Conservation (phyloP, 2,888 invertebrate genomes). For the Pseudococcus jackbeardsleyi region DNA sequence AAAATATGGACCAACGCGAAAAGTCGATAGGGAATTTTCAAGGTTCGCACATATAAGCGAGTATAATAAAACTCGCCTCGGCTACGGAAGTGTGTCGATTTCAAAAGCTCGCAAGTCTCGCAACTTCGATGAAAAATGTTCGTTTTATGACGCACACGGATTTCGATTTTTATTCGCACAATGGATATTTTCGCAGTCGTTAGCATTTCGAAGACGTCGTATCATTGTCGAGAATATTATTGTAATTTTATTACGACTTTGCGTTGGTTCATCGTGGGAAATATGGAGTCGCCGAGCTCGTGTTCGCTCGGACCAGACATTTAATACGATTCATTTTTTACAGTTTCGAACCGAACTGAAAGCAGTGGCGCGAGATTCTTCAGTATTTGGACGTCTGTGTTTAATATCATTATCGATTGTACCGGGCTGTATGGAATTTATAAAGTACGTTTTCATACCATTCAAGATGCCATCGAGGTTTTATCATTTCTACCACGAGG, state of each 20-base stretch:
- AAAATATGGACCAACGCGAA: not conserved
- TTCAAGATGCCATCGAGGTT: no score
- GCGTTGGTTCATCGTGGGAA: not conserved
- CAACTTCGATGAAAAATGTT: not conserved
- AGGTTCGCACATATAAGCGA: not conserved
- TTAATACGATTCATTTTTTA: not conserved
- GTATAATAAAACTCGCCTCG: not conserved
- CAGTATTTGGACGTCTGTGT: conserved; percentile 23
- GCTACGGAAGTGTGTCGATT: not conserved
- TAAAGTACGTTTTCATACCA: conserved; percentile 16
- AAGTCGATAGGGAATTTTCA: not conserved
- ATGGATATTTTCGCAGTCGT: not conserved
- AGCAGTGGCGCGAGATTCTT: conserved; percentile 3
- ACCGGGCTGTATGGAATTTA: conserved; percentile 26
- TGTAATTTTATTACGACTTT: not conserved
- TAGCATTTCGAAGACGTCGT: not conserved
- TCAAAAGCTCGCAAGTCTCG: not conserved
- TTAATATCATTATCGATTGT: conserved; percentile 28
- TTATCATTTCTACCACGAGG: no score
- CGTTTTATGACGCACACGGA: conserved; percentile 3
- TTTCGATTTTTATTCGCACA: conserved; percentile 15
- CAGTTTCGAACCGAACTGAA: conserved; percentile 18
- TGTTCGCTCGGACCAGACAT: no score
- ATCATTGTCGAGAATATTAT: not conserved
- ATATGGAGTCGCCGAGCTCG: not conserved